These are phyloP conservation scores for Cyanistes caeruleus DNA, from an alignment of 2,113 vertebrate genomes.

Conservation along the genomic window DNA sequence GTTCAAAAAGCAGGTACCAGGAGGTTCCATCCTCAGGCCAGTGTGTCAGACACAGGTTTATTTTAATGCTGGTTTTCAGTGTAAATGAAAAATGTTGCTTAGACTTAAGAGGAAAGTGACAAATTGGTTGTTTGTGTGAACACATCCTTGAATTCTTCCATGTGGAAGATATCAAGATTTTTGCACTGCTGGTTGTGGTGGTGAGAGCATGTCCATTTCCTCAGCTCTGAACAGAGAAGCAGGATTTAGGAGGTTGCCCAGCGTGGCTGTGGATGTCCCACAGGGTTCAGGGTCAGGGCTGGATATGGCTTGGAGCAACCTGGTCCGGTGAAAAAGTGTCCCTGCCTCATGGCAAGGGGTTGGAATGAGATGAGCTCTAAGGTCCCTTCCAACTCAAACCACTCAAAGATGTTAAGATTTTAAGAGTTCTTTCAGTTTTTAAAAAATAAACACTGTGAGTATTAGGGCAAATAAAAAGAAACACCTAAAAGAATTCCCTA, in stretches of 20 bases:
- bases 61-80: not conserved
- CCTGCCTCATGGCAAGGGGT: not conserved
- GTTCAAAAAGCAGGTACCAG: not conserved
- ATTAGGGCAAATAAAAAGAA: not conserved
- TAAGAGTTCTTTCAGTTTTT: not conserved
- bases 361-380: not conserved
- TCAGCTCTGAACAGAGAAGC: not conserved
- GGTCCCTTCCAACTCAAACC: not conserved
- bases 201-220: not conserved
- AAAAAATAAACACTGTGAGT: not conserved
- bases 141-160: not conserved
- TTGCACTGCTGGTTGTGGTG: rapidly evolving
- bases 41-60: not conserved
- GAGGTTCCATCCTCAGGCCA: not conserved
- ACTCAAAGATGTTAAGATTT: not conserved
- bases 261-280: not conserved
- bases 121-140: not conserved
- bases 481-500: not conserved
- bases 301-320: not conserved
- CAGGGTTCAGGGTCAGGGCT: not conserved
- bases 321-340: not conserved
- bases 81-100: not conserved
- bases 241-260: not conserved
- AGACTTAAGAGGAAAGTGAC: not conserved
- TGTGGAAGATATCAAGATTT: not conserved